Evolutionary conservation across 1,140 invertebrate genomes (phyloP).

Genomic region (Calycopis cecrops): DNA sequence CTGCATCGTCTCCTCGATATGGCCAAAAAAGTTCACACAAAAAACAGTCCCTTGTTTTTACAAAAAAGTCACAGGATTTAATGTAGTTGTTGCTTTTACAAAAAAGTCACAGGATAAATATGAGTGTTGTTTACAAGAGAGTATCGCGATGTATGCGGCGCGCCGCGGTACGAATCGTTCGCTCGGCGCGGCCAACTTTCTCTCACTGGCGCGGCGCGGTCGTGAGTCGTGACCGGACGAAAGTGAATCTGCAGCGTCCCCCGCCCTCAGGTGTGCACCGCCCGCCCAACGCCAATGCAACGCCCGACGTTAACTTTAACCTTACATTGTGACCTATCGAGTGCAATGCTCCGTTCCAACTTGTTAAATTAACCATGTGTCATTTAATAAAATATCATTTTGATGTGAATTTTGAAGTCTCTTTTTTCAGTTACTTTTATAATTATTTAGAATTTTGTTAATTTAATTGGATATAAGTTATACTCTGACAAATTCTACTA

Average conservation of each 20-base stretch:
- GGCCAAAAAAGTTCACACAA: slow-evolving; percentile 20
- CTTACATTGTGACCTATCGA: slow-evolving; percentile 66
- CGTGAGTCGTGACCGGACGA: slow-evolving; percentile 63
- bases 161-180: slow-evolving; percentile 63
- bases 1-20: slow-evolving; percentile 51
- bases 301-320: slow-evolving; percentile 65
- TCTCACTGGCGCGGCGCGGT: slow-evolving; percentile 65
- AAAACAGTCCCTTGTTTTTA: slow-evolving; percentile 27
- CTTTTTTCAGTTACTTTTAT: too few relatives aligned
- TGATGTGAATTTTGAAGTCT: too few relatives aligned
- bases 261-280: slow-evolving; percentile 60
- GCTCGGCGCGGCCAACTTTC: slow-evolving; percentile 70
- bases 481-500: too few relatives aligned
- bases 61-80: slow-evolving; percentile 20
- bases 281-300: slow-evolving; percentile 46
- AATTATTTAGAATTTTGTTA: too few relatives aligned
- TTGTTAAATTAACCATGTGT: slow-evolving; percentile 26
- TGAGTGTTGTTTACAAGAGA: slow-evolving; percentile 8
- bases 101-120: slow-evolving; percentile 21
- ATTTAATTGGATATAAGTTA: too few relatives aligned
- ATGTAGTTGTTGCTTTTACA: slow-evolving; percentile 30
- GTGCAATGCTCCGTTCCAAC: slow-evolving; percentile 60
- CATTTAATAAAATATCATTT: too few relatives aligned
- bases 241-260: slow-evolving; percentile 70
- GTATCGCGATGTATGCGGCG: slow-evolving; percentile 47